Evolutionary conservation across 2,797 vertebrate species (phyloP).

Genomic region (Leptatherina wallacei): DNA sequence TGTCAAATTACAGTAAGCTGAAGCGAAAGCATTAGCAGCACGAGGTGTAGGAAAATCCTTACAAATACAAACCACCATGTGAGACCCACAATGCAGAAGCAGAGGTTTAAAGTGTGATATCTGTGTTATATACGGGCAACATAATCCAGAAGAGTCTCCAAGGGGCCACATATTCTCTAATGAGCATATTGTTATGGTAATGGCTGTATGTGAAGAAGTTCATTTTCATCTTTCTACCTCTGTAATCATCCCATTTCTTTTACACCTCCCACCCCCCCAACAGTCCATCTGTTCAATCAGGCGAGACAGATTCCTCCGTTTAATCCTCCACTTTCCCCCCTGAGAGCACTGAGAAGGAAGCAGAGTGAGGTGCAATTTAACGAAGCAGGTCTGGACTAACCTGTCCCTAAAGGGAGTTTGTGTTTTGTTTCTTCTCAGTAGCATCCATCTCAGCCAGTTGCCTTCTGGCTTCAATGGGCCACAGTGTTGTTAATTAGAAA

Average conservation of each 20-base stretch:
- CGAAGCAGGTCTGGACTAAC: conserved; percentile 45
- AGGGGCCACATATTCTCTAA: conserved; percentile 36
- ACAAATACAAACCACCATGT: conserved; percentile 11
- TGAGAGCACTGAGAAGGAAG: conserved; percentile 23
- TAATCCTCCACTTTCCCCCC: conserved; percentile 53
- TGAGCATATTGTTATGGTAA: conserved; percentile 68
- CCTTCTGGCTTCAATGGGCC: conserved; percentile 32
- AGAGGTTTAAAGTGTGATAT: conserved; percentile 4
- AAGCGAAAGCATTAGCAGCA: neutral
- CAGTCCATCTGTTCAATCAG: conserved; percentile 66
- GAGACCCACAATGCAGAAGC: conserved; percentile 2
- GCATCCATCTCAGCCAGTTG: conserved; percentile 37
- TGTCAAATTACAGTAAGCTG: neutral
- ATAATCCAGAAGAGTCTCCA: conserved; percentile 38
- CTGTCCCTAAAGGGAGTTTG: conserved; percentile 38
- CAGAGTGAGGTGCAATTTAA: conserved; percentile 44
- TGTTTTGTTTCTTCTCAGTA: conserved; percentile 51
- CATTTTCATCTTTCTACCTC: conserved; percentile 64
- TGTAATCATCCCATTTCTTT: conserved; percentile 61
- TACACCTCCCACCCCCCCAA: neutral
- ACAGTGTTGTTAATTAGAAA: conserved; percentile 63
- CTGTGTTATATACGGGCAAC: conserved; percentile 18
- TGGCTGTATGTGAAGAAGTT: conserved; percentile 48
- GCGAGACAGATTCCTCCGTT: conserved; percentile 61
- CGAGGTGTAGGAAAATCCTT: conserved; percentile 20